phyloP scores from a whole-genome alignment of 2,797 vertebrate genomes.

The Otolemur crassicaudatus region DNA sequence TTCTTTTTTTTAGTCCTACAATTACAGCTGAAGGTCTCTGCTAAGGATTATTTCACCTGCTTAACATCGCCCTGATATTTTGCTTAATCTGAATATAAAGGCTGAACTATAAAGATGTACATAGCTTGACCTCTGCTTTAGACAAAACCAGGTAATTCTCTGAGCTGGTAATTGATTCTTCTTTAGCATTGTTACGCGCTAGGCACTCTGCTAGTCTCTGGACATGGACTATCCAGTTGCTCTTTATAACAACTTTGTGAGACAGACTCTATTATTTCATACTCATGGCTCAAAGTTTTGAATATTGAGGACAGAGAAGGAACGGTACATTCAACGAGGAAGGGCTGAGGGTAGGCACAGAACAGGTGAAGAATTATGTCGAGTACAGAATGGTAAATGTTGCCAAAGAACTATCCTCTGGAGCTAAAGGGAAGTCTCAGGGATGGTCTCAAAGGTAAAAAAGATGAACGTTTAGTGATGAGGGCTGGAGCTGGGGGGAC shows the following conservation, averaged over 20 bases:
- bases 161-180: not conserved
- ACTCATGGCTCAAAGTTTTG: not conserved
- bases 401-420: not conserved
- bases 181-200: not conserved
- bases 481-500: not conserved
- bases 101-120: not conserved
- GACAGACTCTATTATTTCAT: not conserved
- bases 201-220: not conserved
- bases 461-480: not conserved
- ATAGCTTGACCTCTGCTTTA: not conserved
- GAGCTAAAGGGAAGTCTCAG: not conserved
- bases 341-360: not conserved
- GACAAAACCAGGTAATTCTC: not conserved
- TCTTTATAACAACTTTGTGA: not conserved
- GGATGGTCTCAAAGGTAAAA: not conserved
- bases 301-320: not conserved
- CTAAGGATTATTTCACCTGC: not conserved
- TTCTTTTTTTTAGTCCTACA: not conserved
- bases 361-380: not conserved
- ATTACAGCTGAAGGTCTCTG: not conserved
- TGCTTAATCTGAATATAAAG: conserved; percentile 1
- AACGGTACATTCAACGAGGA: not conserved
- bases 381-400: not conserved
- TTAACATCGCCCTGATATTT: not conserved
- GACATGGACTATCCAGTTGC: not conserved